These are phyloP conservation scores for Sciurus niger DNA, from an alignment of 2,113 vertebrate genomes.

Conservation along the genomic window DNA sequence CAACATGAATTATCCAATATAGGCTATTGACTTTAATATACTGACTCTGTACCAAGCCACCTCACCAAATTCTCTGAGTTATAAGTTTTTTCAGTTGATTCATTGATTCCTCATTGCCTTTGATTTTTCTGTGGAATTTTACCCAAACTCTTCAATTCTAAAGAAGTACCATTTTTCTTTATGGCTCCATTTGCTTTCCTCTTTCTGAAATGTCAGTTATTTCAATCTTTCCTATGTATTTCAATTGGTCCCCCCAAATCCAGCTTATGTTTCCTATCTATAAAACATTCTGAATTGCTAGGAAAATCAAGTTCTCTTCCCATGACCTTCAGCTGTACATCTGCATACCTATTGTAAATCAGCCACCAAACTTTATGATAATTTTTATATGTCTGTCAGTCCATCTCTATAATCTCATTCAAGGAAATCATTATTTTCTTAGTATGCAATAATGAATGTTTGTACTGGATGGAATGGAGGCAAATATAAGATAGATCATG, in stretches of 20 bases:
- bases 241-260: not conserved
- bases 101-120: not conserved
- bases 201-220: slow-evolving; percentile 50
- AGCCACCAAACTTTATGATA: not conserved
- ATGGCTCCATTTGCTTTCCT: slow-evolving; percentile 1
- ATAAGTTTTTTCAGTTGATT: slow-evolving; percentile 21
- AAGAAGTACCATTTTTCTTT: not conserved
- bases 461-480: not conserved
- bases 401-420: not conserved
- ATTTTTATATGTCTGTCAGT: not conserved
- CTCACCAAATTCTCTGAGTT: slow-evolving; percentile 38
- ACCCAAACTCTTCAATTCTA: not conserved
- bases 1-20: not conserved
- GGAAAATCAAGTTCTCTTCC: not conserved
- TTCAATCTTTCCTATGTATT: not conserved
- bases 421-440: slow-evolving; percentile 31
- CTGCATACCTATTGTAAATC: not conserved
- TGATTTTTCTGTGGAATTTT: slow-evolving; percentile 19
- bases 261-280: not conserved
- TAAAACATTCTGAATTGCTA: not conserved
- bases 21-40: not conserved
- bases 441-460: not conserved
- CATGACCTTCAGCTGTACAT: not conserved
- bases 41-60: not conserved
- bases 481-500: not conserved